A percentile compares a stretch with the other conserved stretches of the same genome.
These are phyloP conservation scores for Hirudinaria manillensis DNA, from an alignment of 2,888 invertebrate genomes.

Conservation along the genomic window DNA sequence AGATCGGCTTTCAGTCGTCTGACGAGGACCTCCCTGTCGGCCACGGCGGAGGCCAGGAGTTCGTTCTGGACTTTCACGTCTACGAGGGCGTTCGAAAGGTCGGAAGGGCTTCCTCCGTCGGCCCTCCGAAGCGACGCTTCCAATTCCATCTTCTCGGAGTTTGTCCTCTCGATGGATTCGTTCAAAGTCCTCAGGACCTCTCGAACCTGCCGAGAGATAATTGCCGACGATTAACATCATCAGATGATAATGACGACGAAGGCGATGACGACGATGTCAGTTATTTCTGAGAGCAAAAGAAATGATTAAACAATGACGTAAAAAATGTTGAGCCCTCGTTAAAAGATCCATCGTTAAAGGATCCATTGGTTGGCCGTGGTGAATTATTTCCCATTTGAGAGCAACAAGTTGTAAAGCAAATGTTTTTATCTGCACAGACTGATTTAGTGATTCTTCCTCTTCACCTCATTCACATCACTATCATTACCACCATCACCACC, in stretches of 20 bases:
- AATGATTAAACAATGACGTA: neutral
- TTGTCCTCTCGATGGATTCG: neutral
- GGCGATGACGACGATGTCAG: too few relatives aligned
- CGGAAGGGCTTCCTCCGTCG: neutral
- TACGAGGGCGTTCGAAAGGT: neutral
- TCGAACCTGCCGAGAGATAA: too few relatives aligned
- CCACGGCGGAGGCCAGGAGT: neutral
- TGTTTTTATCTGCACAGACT: too few relatives aligned
- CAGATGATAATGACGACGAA: too few relatives aligned
- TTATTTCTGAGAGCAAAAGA: neutral
- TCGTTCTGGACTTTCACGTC: conserved; percentile 8
- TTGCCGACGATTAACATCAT: too few relatives aligned
- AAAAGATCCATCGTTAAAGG: neutral
- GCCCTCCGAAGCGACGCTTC: neutral
- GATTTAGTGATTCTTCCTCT: too few relatives aligned
- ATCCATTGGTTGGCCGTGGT: neutral
- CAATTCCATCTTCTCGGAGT: neutral
- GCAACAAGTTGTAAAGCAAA: too few relatives aligned
- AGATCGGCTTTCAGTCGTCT: neutral
- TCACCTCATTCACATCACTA: neutral
- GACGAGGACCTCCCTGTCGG: neutral
- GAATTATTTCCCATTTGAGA: neutral
- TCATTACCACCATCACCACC: neutral
- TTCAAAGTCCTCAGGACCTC: neutral
- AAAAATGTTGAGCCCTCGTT: conserved; percentile 1